A percentile compares a stretch with the other conserved stretches of the same genome.
These are phyloP conservation scores for Syrmaticus mikado DNA, from an alignment of 2,113 vertebrate genomes.

Conservation along the genomic window DNA sequence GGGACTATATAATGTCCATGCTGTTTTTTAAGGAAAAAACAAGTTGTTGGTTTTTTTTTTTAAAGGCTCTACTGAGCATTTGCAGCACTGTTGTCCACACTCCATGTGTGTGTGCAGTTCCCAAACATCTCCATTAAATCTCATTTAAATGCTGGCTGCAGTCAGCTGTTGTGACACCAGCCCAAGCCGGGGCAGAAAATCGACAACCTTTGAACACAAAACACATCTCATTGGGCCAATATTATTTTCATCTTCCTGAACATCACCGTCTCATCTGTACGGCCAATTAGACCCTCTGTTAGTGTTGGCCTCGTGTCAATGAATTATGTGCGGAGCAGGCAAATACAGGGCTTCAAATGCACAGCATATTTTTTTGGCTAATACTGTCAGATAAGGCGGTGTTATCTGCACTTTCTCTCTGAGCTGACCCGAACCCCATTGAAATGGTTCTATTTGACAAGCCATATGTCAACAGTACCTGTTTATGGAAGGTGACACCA, in stretches of 20 bases:
- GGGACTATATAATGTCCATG: slow-evolving; percentile 62
- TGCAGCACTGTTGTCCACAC: background rate
- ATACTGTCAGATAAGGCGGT: slow-evolving; percentile 53
- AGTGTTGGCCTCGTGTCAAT: background rate
- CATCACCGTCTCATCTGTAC: slow-evolving; percentile 29
- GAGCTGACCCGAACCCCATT: slow-evolving; percentile 37
- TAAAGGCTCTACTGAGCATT: slow-evolving; percentile 19
- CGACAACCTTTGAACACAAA: slow-evolving; percentile 13
- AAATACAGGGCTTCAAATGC: slow-evolving; percentile 65
- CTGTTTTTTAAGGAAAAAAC: slow-evolving; percentile 56
- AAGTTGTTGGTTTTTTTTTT: background rate
- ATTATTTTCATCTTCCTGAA: slow-evolving; percentile 45
- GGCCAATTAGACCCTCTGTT: slow-evolving; percentile 54
- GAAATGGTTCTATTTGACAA: slow-evolving; percentile 67
- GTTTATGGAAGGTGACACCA: slow-evolving; percentile 75
- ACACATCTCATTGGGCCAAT: background rate
- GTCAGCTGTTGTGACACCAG: slow-evolving; percentile 43
- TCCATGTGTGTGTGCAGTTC: slow-evolving; percentile 24
- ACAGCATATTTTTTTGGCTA: slow-evolving; percentile 51
- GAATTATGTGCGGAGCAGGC: slow-evolving; percentile 23
- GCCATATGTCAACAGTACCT: slow-evolving; percentile 71
- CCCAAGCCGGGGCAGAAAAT: slow-evolving; percentile 43
- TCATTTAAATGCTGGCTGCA: slow-evolving; percentile 3
- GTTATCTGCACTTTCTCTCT: slow-evolving; percentile 53
- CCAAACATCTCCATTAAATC: slow-evolving; percentile 45